phyloP scores from a whole-genome alignment of 2,113 vertebrate genomes.

The Lasiurus borealis region DNA sequence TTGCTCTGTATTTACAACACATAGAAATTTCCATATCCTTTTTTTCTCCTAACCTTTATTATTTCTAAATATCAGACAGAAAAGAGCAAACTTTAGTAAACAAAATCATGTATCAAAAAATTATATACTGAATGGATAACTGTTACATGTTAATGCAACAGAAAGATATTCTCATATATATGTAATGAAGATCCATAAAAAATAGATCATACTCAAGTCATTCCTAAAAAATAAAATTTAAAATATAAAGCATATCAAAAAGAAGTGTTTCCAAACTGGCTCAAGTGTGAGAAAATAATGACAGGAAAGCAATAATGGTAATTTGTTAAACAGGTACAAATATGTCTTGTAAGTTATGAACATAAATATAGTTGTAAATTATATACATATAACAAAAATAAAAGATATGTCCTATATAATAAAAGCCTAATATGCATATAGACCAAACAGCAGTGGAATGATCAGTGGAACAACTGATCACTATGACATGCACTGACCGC shows the following conservation, averaged over 20 bases:
- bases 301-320: neutral
- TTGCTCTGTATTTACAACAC: neutral
- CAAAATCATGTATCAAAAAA: neutral
- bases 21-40: neutral
- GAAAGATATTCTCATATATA: neutral
- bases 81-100: neutral
- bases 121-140: neutral
- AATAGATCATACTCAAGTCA: too few species aligned
- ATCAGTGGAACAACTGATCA: too few species aligned
- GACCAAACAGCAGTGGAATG: too few species aligned
- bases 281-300: slow-evolving; percentile 2
- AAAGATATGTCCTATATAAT: neutral
- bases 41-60: neutral
- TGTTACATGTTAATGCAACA: neutral
- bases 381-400: neutral
- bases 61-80: neutral
- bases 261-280: neutral
- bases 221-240: neutral
- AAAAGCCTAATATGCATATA: too few species aligned
- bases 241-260: neutral
- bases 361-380: neutral
- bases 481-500: too few species aligned
- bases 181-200: neutral
- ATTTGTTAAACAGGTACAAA: neutral
- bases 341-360: neutral